A percentile compares a stretch with the other conserved stretches of the same genome.
Conservation (phyloP, 2,797 vertebrate genomes). For the Channa striata region DNA sequence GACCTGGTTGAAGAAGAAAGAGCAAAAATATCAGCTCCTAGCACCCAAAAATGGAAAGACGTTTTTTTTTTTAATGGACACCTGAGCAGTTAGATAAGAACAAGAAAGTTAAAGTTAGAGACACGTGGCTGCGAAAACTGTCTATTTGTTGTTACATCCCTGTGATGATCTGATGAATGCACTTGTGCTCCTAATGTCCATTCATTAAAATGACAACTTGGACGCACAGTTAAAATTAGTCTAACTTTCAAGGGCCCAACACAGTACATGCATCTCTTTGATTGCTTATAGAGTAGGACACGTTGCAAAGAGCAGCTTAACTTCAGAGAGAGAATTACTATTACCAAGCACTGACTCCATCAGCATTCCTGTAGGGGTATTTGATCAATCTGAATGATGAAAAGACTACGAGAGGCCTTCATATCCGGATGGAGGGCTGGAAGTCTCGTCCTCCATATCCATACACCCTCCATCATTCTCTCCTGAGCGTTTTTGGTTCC, state of each 20-base stretch:
- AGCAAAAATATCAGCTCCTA: constrained; percentile 71
- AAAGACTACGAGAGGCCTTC: constrained; percentile 80
- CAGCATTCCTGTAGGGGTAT: constrained; percentile 82
- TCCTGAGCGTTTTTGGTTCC: constrained; percentile 79
- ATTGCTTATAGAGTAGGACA: constrained; percentile 75
- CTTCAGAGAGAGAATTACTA: constrained; percentile 82
- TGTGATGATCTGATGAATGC: constrained; percentile 56
- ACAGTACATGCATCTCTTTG: constrained; percentile 71
- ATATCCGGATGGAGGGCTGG: constrained; percentile 77
- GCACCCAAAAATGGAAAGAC: constrained; percentile 68
- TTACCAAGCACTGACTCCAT: constrained; percentile 75
- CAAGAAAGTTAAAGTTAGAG: constrained; percentile 36
- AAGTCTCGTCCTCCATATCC: constrained; percentile 79
- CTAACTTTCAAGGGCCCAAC: constrained; percentile 74
- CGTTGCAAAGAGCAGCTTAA: constrained; percentile 77
- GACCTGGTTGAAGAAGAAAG: constrained; percentile 80
- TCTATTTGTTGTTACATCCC: constrained; percentile 27
- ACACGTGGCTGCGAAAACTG: constrained; percentile 9
- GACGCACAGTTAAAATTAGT: constrained; percentile 56
- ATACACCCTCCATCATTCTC: constrained; percentile 75
- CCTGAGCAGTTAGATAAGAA: constrained; percentile 40
- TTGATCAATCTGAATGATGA: constrained; percentile 84
- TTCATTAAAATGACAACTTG: constrained; percentile 61
- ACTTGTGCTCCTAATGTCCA: constrained; percentile 20
- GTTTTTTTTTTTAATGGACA: constrained; percentile 58